Percentiles rank a stretch among this genome's conserved stretches.
Evolutionary conservation across 2,113 vertebrate genomes (phyloP).

Genomic region (Chiloscyllium plagiosum): DNA sequence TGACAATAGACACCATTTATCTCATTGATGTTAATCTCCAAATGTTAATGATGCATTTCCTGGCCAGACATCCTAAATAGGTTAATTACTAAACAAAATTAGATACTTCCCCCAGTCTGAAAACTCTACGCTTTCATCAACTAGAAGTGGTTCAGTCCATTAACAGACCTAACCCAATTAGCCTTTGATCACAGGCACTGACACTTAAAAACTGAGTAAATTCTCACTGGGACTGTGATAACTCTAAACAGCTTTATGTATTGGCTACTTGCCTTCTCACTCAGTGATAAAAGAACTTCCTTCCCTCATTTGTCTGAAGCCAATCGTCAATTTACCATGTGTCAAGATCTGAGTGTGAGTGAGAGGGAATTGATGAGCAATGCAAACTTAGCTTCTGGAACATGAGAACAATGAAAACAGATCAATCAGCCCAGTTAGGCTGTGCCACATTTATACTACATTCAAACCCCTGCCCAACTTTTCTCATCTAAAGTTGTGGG

Average conservation of each 20-base stretch:
- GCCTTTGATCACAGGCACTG: background rate
- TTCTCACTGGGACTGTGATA: background rate
- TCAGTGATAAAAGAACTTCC: background rate
- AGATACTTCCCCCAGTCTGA: background rate
- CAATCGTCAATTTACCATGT: background rate
- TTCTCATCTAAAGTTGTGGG: too few relatives aligned
- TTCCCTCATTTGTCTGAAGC: too few relatives aligned
- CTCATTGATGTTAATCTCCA: background rate
- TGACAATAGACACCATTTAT: background rate
- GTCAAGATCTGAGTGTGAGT: background rate
- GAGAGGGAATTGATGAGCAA: background rate
- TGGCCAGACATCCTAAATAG: background rate
- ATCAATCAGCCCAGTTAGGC: too few relatives aligned
- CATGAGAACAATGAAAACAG: too few relatives aligned
- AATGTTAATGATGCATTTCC: background rate
- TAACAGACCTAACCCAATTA: background rate
- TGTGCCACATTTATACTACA: too few relatives aligned
- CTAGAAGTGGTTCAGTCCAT: background rate
- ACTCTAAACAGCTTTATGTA: background rate
- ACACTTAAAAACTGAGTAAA: background rate
- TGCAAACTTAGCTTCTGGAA: background rate
- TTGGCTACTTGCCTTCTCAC: background rate
- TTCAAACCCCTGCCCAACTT: too few relatives aligned
- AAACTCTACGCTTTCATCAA: background rate
- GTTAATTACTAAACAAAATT: background rate